Conservation (phyloP, 2,888 invertebrate genomes). For the Neelides folsomi region DNA sequence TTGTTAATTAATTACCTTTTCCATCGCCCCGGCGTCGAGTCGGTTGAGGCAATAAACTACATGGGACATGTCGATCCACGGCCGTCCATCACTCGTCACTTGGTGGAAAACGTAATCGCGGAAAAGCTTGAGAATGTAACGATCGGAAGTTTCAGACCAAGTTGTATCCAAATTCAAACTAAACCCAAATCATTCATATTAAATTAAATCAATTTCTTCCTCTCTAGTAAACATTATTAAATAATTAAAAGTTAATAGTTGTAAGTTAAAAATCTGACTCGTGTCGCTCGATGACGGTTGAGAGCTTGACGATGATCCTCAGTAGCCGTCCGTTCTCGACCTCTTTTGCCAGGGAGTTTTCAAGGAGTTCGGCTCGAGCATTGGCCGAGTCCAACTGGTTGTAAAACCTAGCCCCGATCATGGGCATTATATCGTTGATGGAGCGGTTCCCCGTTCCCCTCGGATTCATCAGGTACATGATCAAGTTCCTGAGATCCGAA, state of each 20-base stretch:
- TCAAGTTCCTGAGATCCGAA: slow-evolving; percentile 81
- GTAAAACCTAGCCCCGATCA: slow-evolving; percentile 96
- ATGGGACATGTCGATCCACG: slow-evolving; percentile 95
- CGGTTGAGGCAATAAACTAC: slow-evolving; percentile 87
- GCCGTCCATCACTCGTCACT: slow-evolving; percentile 77
- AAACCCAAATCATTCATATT: slow-evolving; percentile 24
- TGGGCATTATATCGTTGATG: slow-evolving; percentile 95
- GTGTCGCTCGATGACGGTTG: slow-evolving; percentile 87
- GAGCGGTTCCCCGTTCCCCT: slow-evolving; percentile 44
- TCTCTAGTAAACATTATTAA: not conserved
- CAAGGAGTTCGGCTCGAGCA: slow-evolving; percentile 72
- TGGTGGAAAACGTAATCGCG: slow-evolving; percentile 96
- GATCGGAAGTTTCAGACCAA: slow-evolving; percentile 97
- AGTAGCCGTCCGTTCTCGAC: slow-evolving; percentile 88
- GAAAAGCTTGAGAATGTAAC: slow-evolving; percentile 95
- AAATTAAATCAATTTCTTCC: not conserved
- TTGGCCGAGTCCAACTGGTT: slow-evolving; percentile 85
- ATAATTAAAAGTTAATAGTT: not conserved
- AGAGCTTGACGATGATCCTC: slow-evolving; percentile 77
- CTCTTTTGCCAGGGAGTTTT: slow-evolving; percentile 81
- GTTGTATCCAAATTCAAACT: slow-evolving; percentile 81
- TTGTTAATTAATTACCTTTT: slow-evolving; percentile 47
- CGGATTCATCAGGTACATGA: slow-evolving; percentile 50
- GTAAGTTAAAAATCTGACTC: slow-evolving; percentile 52
- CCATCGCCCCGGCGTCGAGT: slow-evolving; percentile 64